Evolutionary conservation across 2,113 vertebrate genomes (phyloP), one percentile per base, ranked within the genome.

Genomic region (Tenebrosternarchus preto): DNA sequence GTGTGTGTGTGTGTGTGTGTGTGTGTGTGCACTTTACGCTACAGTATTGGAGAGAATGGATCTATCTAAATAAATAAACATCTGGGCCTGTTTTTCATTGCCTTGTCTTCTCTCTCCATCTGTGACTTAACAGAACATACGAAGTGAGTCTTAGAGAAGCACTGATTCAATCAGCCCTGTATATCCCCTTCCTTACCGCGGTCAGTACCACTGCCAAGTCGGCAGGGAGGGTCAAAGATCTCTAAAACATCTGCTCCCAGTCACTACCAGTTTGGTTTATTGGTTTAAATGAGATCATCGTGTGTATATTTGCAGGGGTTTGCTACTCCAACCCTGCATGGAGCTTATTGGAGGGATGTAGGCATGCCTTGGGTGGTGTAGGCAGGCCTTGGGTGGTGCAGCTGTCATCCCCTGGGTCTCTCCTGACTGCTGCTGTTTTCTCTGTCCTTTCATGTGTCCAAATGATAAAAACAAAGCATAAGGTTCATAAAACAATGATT

Each of bases 41-140:
- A 33, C 27, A 66, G 39, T 55, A 66, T 66, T 39, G 66, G 60
- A 43, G 19, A 36, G 74, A 76, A 15, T 46, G 12, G 20, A 76
- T 55, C 25, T 31, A 39, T 59, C 36, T 20, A 66, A 76, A 53
- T 76, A 8, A 76, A 66, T 66, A 53, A 66, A 53, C 12, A 11
- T 4, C 46, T 76, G 4, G 15, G 5, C 55, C 16, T 66, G 63
- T 66, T 66, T 64, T 9, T 20, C 25, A 29, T 29, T 11, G 19
- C 31, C 29, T 33, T 4, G 61, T 19, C 1, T 29, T 64, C 27
- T 76, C 1, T 11, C 8, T 53, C 43, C 59, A 25, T 76, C 74
- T 64, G 60, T 60, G 61, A 15, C 61, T 24, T 29, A 31, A n/a
- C 60, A 22, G 59, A 76, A 24, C 27, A 31, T 50, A 27, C 46